These are phyloP conservation scores for Sinocyclocheilus maitianheensis DNA, from an alignment of 2,113 vertebrate species.

Conservation along the genomic window DNA sequence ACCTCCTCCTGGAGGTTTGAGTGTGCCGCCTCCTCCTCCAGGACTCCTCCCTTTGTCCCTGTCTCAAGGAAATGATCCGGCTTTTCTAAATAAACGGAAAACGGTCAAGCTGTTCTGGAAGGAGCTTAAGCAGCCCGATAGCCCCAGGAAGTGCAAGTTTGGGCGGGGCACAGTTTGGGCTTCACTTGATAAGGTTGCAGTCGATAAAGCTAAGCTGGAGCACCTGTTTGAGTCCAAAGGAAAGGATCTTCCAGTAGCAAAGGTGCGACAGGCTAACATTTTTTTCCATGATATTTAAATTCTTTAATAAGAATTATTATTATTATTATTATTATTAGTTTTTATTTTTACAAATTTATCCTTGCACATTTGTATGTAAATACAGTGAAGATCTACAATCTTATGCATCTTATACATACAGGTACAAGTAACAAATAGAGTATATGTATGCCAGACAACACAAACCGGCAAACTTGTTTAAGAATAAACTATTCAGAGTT, in stretches of 20 bases:
- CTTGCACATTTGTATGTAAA: too few species aligned
- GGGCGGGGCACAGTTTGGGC: conserved; percentile 88
- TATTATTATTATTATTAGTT: too few species aligned
- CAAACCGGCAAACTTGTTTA: neutral
- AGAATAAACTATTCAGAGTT: neutral
- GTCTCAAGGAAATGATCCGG: conserved; percentile 41
- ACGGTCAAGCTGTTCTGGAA: conserved; percentile 97
- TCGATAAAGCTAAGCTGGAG: conserved; percentile 85
- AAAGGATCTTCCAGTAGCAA: conserved; percentile 83
- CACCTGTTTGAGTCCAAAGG: conserved; percentile 94
- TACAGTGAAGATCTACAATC: too few species aligned
- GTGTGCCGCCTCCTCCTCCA: conserved; percentile 44
- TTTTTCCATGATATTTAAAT: neutral
- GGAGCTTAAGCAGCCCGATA: conserved; percentile 83
- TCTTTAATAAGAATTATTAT: too few species aligned
- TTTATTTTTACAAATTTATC: too few species aligned
- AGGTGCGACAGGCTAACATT: conserved; percentile 74
- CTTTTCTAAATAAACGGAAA: conserved; percentile 83
- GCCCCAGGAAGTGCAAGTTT: conserved; percentile 73
- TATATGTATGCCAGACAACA: neutral
- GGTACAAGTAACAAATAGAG: neutral
- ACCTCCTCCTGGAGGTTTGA: conserved; percentile 33
- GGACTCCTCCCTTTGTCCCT: conserved; percentile 37
- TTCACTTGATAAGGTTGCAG: conserved; percentile 82
- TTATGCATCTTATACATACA: too few species aligned